phyloP scores from a whole-genome alignment of 2,113 vertebrate genomes.

The Hippocampus barbouri region DNA sequence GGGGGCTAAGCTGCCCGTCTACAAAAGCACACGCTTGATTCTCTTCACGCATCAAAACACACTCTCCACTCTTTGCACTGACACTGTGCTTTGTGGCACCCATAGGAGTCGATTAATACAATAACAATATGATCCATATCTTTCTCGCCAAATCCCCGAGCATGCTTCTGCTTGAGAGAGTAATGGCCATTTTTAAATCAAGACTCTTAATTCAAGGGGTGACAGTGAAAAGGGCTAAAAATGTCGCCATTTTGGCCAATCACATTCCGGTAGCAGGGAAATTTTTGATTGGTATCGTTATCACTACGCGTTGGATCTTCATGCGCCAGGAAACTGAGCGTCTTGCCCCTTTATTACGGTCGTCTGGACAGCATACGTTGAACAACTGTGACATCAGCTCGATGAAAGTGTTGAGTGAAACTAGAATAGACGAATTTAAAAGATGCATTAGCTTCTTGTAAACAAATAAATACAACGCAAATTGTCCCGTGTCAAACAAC shows the following conservation, averaged over 20 bases:
- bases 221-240: not conserved
- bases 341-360: too few species aligned
- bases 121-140: not conserved
- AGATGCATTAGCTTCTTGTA: too few species aligned
- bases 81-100: slow-evolving; percentile 12
- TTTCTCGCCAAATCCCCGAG: not conserved
- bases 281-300: too few species aligned
- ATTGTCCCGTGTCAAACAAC: too few species aligned
- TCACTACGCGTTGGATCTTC: too few species aligned
- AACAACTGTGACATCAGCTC: too few species aligned
- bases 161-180: not conserved
- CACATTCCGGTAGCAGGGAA: too few species aligned
- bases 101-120: not conserved
- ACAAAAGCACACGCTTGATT: slow-evolving; percentile 17
- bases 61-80: slow-evolving; percentile 4
- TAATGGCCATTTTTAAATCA: not conserved
- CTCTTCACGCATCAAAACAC: slow-evolving; percentile 11
- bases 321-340: too few species aligned
- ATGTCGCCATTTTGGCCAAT: not conserved
- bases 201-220: not conserved
- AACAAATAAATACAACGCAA: too few species aligned
- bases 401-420: too few species aligned
- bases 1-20: slow-evolving; percentile 4
- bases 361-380: too few species aligned
- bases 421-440: too few species aligned